Conservation (phyloP, 2,888 invertebrate species). For the Drosophila antonietae region DNA sequence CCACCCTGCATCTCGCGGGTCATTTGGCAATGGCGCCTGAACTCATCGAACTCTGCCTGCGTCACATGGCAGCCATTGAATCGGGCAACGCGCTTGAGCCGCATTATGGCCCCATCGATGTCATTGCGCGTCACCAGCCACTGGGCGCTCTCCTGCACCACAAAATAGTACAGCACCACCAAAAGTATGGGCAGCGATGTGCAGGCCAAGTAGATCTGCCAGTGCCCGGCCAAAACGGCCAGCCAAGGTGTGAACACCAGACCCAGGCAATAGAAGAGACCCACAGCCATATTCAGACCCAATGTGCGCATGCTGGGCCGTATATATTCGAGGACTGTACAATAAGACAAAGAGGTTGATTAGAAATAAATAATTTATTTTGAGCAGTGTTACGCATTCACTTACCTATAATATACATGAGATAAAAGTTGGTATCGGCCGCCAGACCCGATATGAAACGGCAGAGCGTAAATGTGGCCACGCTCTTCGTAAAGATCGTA, state of each 20-base stretch:
- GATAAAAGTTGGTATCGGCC: conserved; percentile 87
- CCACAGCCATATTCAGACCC: conserved; percentile 87
- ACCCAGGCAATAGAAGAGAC: conserved; percentile 87
- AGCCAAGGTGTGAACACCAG: conserved; percentile 86
- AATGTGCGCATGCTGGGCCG: conserved; percentile 86
- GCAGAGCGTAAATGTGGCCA: conserved; percentile 85
- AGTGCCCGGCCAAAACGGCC: conserved; percentile 85
- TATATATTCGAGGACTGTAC: conserved; percentile 87
- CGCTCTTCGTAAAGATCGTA: conserved; percentile 85
- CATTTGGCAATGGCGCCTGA: conserved; percentile 83
- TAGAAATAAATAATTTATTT: conserved; percentile 2
- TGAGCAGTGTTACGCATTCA: background rate
- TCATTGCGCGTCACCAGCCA: conserved; percentile 87
- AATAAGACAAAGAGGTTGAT: background rate
- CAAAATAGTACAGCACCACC: conserved; percentile 85
- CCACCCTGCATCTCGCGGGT: conserved; percentile 81
- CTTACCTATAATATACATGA: conserved; percentile 88
- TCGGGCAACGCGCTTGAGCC: conserved; percentile 86
- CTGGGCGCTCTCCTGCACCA: conserved; percentile 87
- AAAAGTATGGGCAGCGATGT: conserved; percentile 86
- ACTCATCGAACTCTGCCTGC: conserved; percentile 83
- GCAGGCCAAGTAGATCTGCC: conserved; percentile 86
- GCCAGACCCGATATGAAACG: conserved; percentile 87
- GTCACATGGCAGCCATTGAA: conserved; percentile 85
- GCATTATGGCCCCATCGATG: conserved; percentile 85